These are phyloP conservation scores for Stratiomys singularior DNA, from an alignment of 2,888 invertebrate species.

Conservation along the genomic window DNA sequence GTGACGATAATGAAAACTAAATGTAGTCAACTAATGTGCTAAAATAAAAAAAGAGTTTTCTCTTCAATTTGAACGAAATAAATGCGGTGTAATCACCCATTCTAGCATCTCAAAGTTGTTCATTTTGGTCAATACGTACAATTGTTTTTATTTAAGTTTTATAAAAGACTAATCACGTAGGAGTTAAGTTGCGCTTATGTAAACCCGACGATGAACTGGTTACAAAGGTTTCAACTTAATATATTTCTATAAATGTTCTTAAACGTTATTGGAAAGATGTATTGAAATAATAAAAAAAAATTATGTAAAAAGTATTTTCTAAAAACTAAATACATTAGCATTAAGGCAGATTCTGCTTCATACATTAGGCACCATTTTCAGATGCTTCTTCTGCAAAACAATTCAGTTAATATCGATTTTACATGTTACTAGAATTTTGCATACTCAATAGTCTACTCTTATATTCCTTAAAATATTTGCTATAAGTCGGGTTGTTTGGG, in stretches of 20 bases:
- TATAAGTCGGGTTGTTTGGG: conserved; percentile 48
- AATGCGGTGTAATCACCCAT: no score
- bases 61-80: no score
- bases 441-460: conserved; percentile 45
- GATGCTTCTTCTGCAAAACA: not conserved
- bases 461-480: conserved; percentile 46
- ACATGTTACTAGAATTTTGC: not conserved
- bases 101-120: no score
- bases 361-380: not conserved
- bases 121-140: no score
- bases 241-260: not conserved
- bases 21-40: no score
- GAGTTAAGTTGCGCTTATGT: no score
- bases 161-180: no score
- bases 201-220: no score
- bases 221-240: no score
- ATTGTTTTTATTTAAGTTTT: no score
- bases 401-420: not conserved
- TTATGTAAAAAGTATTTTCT: not conserved
- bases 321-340: not conserved
- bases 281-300: not conserved
- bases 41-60: no score
- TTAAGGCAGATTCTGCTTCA: not conserved
- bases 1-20: no score
- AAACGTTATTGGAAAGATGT: not conserved